phyloP scores from a whole-genome alignment of 2,888 invertebrate species.

The Leptinotarsa haldemani region DNA sequence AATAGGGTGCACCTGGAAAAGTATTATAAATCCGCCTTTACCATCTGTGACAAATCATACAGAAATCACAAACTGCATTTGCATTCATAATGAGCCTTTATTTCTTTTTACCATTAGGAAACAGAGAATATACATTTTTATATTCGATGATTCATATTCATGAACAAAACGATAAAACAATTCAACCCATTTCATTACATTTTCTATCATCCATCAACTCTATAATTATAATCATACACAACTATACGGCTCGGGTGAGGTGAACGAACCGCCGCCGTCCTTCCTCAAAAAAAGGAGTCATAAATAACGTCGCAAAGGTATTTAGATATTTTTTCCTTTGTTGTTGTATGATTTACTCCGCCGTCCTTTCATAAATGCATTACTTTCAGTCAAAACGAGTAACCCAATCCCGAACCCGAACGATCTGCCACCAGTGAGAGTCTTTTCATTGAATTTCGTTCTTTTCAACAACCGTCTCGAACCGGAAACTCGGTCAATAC shows the following conservation, averaged over 20 bases:
- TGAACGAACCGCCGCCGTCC: conserved; percentile 7
- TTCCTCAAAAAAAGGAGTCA: conserved; percentile 7
- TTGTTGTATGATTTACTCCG: conserved; percentile 15
- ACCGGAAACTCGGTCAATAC: conserved; percentile 28
- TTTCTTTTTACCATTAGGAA: too few species aligned
- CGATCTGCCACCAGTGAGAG: background rate
- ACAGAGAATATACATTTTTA: too few species aligned
- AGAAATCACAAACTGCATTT: too few species aligned
- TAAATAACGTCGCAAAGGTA: conserved; percentile 22
- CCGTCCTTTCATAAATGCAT: conserved; percentile 20
- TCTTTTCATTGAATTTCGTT: conserved; percentile 14
- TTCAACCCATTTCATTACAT: too few species aligned
- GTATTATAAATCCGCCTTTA: too few species aligned
- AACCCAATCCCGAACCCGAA: conserved; percentile 26
- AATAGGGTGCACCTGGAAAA: too few species aligned
- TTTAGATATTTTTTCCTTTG: conserved; percentile 14
- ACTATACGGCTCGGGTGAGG: background rate
- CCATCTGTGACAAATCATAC: too few species aligned
- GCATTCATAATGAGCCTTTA: too few species aligned
- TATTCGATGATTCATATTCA: too few species aligned
- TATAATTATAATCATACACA: too few species aligned
- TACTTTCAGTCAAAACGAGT: conserved; percentile 27
- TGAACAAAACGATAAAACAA: too few species aligned
- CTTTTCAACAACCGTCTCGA: conserved; percentile 6
- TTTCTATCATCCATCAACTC: too few species aligned